Conservation (phyloP, 2,113 vertebrate genomes). For the Clupea harengus region DNA sequence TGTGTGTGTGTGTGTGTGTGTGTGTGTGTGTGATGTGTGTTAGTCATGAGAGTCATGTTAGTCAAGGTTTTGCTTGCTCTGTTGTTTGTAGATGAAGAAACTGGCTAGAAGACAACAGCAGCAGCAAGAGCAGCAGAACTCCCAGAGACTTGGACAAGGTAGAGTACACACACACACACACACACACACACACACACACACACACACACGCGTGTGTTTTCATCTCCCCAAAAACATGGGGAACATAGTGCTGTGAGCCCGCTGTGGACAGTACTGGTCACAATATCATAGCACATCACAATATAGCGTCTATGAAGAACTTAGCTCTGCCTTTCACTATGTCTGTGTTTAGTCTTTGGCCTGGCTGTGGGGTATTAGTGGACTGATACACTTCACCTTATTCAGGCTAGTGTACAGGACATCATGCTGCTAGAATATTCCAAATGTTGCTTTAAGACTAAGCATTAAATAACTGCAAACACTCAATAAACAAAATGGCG, state of each 20-base stretch:
- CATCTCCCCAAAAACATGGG: neutral
- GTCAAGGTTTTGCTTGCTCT: slow-evolving; percentile 24
- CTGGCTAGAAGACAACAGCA: slow-evolving; percentile 96
- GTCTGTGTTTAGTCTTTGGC: too few species aligned
- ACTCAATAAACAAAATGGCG: too few species aligned
- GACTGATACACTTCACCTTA: too few species aligned
- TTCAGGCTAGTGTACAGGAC: too few species aligned
- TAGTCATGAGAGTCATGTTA: slow-evolving; percentile 32
- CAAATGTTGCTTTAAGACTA: too few species aligned
- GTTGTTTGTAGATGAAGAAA: slow-evolving; percentile 92
- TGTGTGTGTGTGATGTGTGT: neutral
- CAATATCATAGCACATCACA: neutral
- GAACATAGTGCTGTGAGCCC: neutral
- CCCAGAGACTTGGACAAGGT: slow-evolving; percentile 98
- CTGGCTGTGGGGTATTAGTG: too few species aligned
- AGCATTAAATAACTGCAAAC: too few species aligned
- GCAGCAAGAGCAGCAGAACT: slow-evolving; percentile 98
- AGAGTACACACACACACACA: slow-evolving; percentile 31
- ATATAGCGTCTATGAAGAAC: neutral
- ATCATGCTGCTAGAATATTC: too few species aligned
- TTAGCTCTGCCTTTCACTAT: too few species aligned
- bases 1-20: too few species aligned
- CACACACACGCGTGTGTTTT: neutral
- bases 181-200: neutral
- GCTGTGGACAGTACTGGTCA: neutral